Conservation (phyloP, 2,113 vertebrate species). For the Oryzias celebensis region DNA sequence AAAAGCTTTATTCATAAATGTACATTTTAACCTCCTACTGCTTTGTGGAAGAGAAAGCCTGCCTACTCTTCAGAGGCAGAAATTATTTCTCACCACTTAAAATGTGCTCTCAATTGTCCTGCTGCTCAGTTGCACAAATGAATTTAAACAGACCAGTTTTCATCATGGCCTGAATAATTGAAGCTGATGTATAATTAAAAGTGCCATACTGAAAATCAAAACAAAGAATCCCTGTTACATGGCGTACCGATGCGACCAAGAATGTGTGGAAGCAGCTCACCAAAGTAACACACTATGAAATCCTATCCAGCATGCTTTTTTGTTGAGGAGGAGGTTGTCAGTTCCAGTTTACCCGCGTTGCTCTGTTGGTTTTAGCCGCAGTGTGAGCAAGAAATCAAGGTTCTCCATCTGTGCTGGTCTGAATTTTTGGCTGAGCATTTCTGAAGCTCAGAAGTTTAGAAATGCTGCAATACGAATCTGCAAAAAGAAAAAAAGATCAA, state of each 20-base stretch:
- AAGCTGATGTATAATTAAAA: conserved; percentile 53
- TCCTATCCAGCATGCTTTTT: conserved; percentile 35
- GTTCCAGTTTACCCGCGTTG: conserved; percentile 32
- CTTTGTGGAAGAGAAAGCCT: conserved; percentile 8
- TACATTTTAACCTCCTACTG: background rate
- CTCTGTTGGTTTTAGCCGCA: conserved; percentile 13
- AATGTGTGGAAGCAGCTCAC: conserved; percentile 22
- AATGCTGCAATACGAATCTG: background rate
- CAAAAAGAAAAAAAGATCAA: too few species aligned
- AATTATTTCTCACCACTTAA: conserved; percentile 20
- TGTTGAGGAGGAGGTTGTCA: conserved; percentile 41
- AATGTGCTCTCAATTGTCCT: conserved; percentile 31
- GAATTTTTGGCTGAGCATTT: conserved; percentile 1
- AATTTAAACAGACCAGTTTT: conserved; percentile 20
- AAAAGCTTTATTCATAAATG: conserved; percentile 14
- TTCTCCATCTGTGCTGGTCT: conserved; percentile 5
- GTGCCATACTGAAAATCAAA: conserved; percentile 41
- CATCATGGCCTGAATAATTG: conserved; percentile 40
- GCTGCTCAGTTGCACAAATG: conserved; percentile 25
- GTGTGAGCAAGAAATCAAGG: conserved; percentile 4
- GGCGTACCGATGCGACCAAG: conserved; percentile 20
- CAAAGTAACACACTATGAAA: conserved; percentile 29
- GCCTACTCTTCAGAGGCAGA: conserved; percentile 11
- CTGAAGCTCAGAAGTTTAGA: background rate
- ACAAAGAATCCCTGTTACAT: conserved; percentile 31